Evolutionary conservation across 1,140 invertebrate species (phyloP), one percentile per base, ranked within the genome.

Genomic region (Goniozus legneri): DNA sequence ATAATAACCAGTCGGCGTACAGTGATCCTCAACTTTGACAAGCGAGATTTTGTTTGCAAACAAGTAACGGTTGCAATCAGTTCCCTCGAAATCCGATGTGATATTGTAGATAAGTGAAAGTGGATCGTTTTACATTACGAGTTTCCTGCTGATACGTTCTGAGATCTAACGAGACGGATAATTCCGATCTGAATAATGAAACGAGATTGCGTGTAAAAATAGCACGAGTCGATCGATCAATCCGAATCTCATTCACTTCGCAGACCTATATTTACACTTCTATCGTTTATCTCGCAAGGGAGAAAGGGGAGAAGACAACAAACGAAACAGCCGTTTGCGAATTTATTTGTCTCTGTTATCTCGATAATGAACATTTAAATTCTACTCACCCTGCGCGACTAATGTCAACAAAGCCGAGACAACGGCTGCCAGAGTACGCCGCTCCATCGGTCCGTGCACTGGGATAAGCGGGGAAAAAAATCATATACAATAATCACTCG

Each of bases 361-460:
- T 8, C 21, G 8, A 4, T 39, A 16, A 40, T 2, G 13, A 18
- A 35, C 3, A 10, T 12, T 8, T n/a, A 14, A 14, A 15, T 15
- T 1, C 10, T 6, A 54, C 56, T 57, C 34, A 65, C 62, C 54
- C 30, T 37, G 50, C 46, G 42, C 34, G 40, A 65, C 47, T 43
- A 56, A 42, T 54, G 62, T 64, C 56, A 65, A 62, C 44, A 63
- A 58, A 62, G 51, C 44, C 56, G 62, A 43, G 21, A 42, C 43
- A 49, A n/a, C n/a, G n/a, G 61, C 37, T 39, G 53, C 37, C 20
- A 54, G 50, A 46, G 44, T 47, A 53, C 48, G 58, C 54, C 48
- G 54, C 58, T 65, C 63, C 63, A 65, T 65, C 52, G 44, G 56
- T 54, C 47, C 35, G 33, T 43, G 41, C 48, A 57, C 54, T 60